Evolutionary conservation across 2,888 invertebrate species (phyloP).

Genomic region (Leptinotarsa juncta): DNA sequence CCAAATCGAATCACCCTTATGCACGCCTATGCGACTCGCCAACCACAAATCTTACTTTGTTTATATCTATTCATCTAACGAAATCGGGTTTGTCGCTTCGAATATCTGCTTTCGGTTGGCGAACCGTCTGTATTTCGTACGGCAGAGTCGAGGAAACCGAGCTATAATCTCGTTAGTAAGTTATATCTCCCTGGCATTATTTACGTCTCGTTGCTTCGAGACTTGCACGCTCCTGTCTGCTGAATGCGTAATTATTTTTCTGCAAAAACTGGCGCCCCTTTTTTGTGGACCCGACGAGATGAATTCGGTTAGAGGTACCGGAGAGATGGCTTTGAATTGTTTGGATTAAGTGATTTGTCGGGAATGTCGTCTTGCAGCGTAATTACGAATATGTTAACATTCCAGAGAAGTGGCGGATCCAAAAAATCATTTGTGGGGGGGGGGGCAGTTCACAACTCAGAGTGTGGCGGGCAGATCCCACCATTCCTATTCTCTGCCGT

Average conservation of each 20-base stretch:
- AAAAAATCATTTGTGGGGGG: no score
- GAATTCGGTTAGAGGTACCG: background rate
- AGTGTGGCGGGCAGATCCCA: no score
- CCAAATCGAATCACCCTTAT: background rate
- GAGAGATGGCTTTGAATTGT: background rate
- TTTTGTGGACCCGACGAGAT: background rate
- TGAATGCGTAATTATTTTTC: slow-evolving; percentile 29
- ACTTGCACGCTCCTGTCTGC: slow-evolving; percentile 15
- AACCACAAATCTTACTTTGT: background rate
- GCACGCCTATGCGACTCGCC: background rate
- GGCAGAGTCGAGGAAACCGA: slow-evolving; percentile 18
- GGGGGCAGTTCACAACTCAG: no score
- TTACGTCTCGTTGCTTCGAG: slow-evolving; percentile 24
- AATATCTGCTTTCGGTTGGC: background rate
- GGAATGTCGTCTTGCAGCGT: background rate
- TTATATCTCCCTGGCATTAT: slow-evolving; percentile 28
- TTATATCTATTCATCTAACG: background rate
- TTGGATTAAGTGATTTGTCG: background rate
- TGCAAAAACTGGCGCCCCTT: background rate
- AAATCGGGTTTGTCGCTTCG: background rate
- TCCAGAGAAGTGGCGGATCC: no score
- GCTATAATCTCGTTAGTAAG: slow-evolving; percentile 34
- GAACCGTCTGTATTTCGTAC: background rate
- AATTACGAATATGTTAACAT: background rate
- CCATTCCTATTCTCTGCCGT: no score